These are phyloP conservation scores for Elephas maximus DNA, from an alignment of 2,113 vertebrate genomes.

Conservation along the genomic window DNA sequence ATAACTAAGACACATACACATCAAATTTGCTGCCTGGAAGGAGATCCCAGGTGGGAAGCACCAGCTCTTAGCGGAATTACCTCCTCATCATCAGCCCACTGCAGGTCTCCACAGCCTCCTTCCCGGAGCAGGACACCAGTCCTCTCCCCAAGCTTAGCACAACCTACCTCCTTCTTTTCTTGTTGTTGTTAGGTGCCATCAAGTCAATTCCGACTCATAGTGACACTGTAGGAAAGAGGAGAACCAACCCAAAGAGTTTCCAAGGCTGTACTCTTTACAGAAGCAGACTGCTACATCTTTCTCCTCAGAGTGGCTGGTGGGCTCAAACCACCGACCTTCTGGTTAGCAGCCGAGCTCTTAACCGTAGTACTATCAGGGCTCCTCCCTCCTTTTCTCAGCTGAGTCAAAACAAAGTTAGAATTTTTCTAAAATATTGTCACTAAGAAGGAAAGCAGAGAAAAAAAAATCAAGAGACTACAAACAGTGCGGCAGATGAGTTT, in stretches of 20 bases:
- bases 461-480: constrained; percentile 44
- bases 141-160: not conserved
- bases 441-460: constrained; percentile 43
- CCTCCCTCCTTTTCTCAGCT: not conserved
- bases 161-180: constrained; percentile 18
- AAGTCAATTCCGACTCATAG: no score
- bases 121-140: not conserved
- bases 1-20: not conserved
- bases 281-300: not conserved
- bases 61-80: not conserved
- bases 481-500: not conserved
- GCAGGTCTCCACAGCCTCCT: not conserved
- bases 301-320: not conserved
- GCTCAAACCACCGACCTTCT: not conserved
- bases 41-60: not conserved
- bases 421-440: constrained; percentile 52
- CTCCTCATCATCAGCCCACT: not conserved
- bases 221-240: not conserved
- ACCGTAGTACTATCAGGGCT: not conserved
- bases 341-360: not conserved
- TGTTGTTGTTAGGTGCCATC: not conserved
- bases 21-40: not conserved
- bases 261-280: not conserved
- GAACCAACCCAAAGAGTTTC: not conserved
- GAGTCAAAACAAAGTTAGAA: constrained; percentile 49